A percentile compares a stretch with the other conserved stretches of the same genome.
Evolutionary conservation across 2,113 vertebrate genomes (phyloP).

Genomic region (Gymnogyps californianus): DNA sequence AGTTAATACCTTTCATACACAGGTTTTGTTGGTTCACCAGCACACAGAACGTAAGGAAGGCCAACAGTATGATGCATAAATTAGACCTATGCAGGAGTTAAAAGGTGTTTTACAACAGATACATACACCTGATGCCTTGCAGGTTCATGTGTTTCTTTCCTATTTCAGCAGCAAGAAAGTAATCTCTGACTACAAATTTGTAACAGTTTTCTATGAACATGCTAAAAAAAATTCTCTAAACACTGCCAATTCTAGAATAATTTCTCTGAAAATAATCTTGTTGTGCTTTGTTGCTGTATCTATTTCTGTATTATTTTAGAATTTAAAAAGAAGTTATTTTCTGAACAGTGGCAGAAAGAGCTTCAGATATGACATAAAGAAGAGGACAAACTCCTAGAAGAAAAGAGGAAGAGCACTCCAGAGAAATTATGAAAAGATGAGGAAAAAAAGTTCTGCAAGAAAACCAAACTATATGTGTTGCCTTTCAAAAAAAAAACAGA

Average conservation of each 20-base stretch:
- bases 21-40: neutral
- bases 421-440: conserved; percentile 39
- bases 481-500: neutral
- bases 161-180: neutral
- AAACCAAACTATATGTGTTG: conserved; percentile 47
- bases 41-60: neutral
- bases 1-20: neutral
- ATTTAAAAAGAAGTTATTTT: neutral
- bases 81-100: neutral
- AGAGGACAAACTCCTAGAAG: neutral
- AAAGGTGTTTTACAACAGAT: neutral
- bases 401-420: neutral
- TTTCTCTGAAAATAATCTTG: neutral
- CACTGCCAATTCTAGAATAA: neutral
- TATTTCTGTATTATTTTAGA: neutral
- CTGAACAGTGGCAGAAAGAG: conserved; percentile 46
- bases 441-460: conserved; percentile 35
- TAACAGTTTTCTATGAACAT: neutral
- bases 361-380: neutral
- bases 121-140: neutral
- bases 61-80: neutral
- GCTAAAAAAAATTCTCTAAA: neutral
- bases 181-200: neutral
- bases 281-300: neutral
- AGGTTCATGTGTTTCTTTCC: neutral